Conservation (phyloP, 1,140 invertebrate genomes). For the Hylaeus anthracinus region DNA sequence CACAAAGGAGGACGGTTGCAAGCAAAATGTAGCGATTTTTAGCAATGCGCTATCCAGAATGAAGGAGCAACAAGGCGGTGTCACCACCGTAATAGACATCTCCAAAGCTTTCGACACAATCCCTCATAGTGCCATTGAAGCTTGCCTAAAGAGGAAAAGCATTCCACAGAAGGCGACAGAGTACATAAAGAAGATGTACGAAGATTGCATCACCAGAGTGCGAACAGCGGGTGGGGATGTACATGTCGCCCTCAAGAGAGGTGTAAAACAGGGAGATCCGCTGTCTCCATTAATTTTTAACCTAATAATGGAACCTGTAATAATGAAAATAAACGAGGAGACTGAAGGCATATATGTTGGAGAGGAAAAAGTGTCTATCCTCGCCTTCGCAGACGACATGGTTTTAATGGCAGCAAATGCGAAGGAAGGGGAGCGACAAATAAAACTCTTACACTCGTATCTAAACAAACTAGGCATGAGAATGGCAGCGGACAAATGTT, state of each 20-base stretch:
- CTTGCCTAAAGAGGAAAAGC: conserved; percentile 36
- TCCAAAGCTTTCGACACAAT: too few species aligned
- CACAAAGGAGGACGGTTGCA: background rate
- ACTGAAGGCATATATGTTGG: conserved; percentile 60
- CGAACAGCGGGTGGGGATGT: background rate
- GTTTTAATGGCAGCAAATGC: conserved; percentile 65
- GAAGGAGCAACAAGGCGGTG: background rate
- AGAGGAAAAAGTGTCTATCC: conserved; percentile 38
- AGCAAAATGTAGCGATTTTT: background rate
- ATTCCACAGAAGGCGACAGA: background rate
- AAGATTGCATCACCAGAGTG: background rate
- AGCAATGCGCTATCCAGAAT: background rate
- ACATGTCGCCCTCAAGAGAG: conserved; percentile 10
- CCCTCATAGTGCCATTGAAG: conserved; percentile 48
- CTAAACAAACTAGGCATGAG: background rate
- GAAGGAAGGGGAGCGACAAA: background rate
- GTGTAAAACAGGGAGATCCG: conserved; percentile 67
- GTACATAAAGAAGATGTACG: conserved; percentile 23
- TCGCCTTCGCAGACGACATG: conserved; percentile 78
- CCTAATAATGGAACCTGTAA: conserved; percentile 33
- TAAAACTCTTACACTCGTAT: background rate
- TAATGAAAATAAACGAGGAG: conserved; percentile 41
- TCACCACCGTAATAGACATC: conserved; percentile 32
- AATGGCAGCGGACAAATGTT: too few species aligned
- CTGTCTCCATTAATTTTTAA: conserved; percentile 59